Evolutionary conservation across 1,140 invertebrate species (phyloP).

Genomic region (Helicoverpa armigera): DNA sequence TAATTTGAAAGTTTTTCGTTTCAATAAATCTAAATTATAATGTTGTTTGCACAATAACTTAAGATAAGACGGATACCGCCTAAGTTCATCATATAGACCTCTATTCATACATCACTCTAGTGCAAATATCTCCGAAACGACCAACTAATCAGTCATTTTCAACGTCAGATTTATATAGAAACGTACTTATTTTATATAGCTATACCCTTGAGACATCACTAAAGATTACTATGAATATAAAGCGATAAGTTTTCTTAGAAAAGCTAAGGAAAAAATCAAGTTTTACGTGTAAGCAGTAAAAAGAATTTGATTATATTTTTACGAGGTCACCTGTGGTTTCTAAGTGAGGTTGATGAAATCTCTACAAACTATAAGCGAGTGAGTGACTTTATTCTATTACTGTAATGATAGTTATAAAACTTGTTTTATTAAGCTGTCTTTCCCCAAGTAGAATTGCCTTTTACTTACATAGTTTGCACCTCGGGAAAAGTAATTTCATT

Average conservation of each 20-base stretch:
- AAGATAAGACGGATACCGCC: too few species aligned
- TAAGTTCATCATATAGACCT: neutral
- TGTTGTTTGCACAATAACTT: too few species aligned
- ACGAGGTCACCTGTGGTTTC: neutral
- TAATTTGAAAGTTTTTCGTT: too few species aligned
- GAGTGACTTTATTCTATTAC: neutral
- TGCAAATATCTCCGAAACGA: constrained; percentile 18
- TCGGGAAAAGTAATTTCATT: too few species aligned
- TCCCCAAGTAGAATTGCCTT: too few species aligned
- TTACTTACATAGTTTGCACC: too few species aligned
- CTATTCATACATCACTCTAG: constrained; percentile 26
- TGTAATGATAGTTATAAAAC: neutral
- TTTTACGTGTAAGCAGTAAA: constrained; percentile 1
- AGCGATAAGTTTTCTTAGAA: neutral
- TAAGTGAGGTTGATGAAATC: neutral
- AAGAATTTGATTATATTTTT: constrained; percentile 20
- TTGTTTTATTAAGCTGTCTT: neutral
- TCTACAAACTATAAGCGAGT: neutral
- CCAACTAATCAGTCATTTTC: constrained; percentile 36
- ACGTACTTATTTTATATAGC: neutral
- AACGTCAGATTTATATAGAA: constrained; percentile 21
- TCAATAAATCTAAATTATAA: too few species aligned
- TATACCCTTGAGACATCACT: constrained; percentile 5
- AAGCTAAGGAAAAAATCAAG: neutral
- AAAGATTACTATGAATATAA: constrained; percentile 25